Evolutionary conservation across 2,797 vertebrate species (phyloP).

Genomic region (Cryptoblepharus egeriae): DNA sequence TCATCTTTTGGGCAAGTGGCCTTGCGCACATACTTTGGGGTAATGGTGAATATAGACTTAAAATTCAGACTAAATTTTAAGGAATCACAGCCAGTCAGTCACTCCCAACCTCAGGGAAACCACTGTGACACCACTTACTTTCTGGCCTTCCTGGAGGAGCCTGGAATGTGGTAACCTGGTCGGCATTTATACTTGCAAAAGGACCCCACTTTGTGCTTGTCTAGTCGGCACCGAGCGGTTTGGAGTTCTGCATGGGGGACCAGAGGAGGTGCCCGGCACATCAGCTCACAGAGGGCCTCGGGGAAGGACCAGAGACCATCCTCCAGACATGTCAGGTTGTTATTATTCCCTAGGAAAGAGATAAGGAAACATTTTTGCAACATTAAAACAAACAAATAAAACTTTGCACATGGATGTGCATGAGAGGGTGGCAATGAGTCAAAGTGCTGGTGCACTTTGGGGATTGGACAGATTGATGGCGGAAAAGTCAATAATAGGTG

Average conservation of each 20-base stretch:
- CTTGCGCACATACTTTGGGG: too few relatives aligned
- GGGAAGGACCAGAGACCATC: conserved; percentile 99
- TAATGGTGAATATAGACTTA: too few relatives aligned
- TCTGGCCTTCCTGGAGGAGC: conserved; percentile 78
- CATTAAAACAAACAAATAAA: too few relatives aligned
- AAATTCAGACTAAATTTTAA: too few relatives aligned
- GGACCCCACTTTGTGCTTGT: conserved; percentile 94
- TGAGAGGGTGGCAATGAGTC: too few relatives aligned
- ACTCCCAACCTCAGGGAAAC: too few relatives aligned
- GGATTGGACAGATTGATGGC: too few relatives aligned
- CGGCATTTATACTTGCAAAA: conserved; percentile 98
- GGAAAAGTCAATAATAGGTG: too few relatives aligned
- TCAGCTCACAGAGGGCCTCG: conserved; percentile 93
- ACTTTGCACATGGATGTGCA: too few relatives aligned
- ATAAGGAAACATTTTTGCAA: neutral
- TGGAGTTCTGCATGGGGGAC: conserved; percentile 91
- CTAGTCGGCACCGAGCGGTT: conserved; percentile 88
- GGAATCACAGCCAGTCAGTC: too few relatives aligned
- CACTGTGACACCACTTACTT: conserved; percentile 74
- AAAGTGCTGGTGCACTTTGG: too few relatives aligned
- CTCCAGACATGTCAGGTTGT: conserved; percentile 91
- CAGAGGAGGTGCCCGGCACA: conserved; percentile 88
- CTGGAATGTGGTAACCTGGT: conserved; percentile 93
- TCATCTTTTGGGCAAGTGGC: too few relatives aligned
- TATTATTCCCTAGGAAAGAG: conserved; percentile 87